Conservation (phyloP, 2,797 vertebrate species). For the Trachurus trachurus region DNA sequence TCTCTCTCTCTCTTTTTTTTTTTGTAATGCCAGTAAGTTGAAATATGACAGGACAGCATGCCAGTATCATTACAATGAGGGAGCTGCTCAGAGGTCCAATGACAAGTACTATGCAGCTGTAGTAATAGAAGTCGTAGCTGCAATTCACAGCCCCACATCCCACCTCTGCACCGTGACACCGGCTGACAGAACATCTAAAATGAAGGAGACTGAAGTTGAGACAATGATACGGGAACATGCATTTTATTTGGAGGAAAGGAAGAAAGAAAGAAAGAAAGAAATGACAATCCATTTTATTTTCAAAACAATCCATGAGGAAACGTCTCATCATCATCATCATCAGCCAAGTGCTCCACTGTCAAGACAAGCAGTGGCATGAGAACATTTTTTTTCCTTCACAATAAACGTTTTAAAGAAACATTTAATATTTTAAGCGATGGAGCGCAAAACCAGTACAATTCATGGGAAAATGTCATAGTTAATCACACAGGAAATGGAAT, state of each 20-base stretch:
- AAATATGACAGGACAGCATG: conserved; percentile 63
- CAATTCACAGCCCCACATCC: conserved; percentile 22
- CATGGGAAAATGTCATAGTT: too few species aligned
- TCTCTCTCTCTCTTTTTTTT: neutral
- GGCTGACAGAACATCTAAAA: conserved; percentile 32
- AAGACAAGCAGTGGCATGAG: too few species aligned
- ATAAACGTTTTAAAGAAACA: too few species aligned
- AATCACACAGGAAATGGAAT: too few species aligned
- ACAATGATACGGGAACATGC: conserved; percentile 7
- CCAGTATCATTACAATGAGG: conserved; percentile 31
- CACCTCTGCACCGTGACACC: neutral
- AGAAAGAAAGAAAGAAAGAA: neutral
- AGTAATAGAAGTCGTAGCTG: conserved; percentile 30
- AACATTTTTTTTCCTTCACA: too few species aligned
- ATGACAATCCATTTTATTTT: conserved; percentile 33
- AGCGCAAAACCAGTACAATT: too few species aligned
- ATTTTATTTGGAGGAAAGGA: conserved; percentile 32
- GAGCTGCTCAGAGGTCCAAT: conserved; percentile 32
- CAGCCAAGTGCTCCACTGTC: too few species aligned
- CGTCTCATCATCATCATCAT: too few species aligned
- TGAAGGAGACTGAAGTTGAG: conserved; percentile 22
- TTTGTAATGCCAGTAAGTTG: conserved; percentile 49
- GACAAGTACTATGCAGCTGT: conserved; percentile 33
- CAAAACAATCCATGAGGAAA: too few species aligned
- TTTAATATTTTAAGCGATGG: too few species aligned